Evolutionary conservation across 2,113 vertebrate species (phyloP).

Genomic region (Petrocephalus zakoni): DNA sequence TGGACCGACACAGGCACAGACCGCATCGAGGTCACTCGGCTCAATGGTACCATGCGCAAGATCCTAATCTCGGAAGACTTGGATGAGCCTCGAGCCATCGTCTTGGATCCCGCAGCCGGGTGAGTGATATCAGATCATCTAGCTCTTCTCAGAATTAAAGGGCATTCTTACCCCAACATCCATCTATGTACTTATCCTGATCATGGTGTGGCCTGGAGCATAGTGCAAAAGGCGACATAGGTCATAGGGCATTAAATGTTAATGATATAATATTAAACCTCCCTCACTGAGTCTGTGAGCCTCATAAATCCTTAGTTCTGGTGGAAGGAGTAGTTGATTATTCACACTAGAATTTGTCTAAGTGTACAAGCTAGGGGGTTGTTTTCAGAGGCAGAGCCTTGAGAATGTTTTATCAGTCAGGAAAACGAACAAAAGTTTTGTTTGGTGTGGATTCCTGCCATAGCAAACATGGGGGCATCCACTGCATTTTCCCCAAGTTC

Average conservation of each 20-base stretch:
- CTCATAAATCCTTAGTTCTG: neutral
- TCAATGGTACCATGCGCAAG: constrained; percentile 95
- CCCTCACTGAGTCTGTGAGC: neutral
- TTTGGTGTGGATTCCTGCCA: neutral
- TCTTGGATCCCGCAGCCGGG: constrained; percentile 85
- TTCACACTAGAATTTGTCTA: neutral
- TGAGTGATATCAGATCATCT: constrained; percentile 48
- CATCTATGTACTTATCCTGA: neutral
- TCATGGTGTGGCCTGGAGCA: neutral
- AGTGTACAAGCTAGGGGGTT: neutral
- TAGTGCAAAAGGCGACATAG: neutral
- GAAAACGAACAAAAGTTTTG: neutral
- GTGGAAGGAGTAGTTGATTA: neutral
- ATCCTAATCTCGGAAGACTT: constrained; percentile 90
- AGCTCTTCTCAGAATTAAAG: neutral
- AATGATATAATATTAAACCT: neutral
- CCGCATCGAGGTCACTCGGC: constrained; percentile 88
- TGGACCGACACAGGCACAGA: constrained; percentile 97
- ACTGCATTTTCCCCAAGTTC: neutral
- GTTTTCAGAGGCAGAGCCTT: neutral
- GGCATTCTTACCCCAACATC: neutral
- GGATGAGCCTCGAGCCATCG: constrained; percentile 91
- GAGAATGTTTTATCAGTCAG: neutral
- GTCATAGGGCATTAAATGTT: too few species aligned
- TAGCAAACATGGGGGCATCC: neutral